phyloP scores from a whole-genome alignment of 2,888 invertebrate genomes.

The Brenthis ino region DNA sequence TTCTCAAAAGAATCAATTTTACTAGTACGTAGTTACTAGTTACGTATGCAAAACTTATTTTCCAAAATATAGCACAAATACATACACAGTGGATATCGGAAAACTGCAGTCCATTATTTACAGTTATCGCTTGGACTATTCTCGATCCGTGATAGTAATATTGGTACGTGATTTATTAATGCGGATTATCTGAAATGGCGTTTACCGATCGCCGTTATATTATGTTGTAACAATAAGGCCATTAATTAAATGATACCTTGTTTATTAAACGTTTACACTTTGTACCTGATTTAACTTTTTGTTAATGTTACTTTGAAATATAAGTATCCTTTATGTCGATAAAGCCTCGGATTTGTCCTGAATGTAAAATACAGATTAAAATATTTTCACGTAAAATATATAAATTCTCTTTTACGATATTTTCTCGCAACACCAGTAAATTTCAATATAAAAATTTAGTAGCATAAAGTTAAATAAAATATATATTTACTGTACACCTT shows the following conservation, averaged over 20 bases:
- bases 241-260: constrained; percentile 7
- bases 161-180: constrained; percentile 15
- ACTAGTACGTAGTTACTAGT: no score
- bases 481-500: not conserved
- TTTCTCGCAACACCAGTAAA: not conserved
- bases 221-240: not conserved
- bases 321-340: not conserved
- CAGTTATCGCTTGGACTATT: constrained; percentile 10
- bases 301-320: not conserved
- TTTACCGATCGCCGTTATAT: not conserved
- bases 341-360: not conserved
- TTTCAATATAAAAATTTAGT: not conserved
- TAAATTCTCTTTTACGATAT: not conserved
- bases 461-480: not conserved
- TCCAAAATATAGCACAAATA: not conserved
- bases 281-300: not conserved
- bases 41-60: not conserved
- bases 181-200: constrained; percentile 18
- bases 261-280: not conserved
- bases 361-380: constrained; percentile 7
- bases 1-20: no score
- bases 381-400: not conserved
- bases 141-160: constrained; percentile 1
- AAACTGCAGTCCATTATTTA: not conserved
- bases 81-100: not conserved